Evolutionary conservation across 2,888 invertebrate genomes (phyloP).

Genomic region (Acanthosoma haemorrhoidale): DNA sequence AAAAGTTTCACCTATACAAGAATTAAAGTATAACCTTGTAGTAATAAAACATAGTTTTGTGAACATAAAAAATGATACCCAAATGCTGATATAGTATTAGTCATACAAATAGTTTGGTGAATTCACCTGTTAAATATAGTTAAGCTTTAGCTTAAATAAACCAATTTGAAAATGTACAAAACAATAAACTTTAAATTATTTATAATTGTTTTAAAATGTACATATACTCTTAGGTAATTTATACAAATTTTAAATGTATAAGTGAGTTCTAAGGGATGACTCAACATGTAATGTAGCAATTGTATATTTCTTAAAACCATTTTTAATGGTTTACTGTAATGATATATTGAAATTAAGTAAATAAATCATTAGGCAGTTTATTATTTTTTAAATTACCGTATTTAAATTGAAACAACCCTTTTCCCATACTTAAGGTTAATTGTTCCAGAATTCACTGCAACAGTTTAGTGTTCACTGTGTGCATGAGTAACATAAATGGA

Average conservation of each 20-base stretch:
- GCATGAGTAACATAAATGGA: too few relatives aligned
- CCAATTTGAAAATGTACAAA: conserved; percentile 32
- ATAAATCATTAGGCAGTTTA: conserved; percentile 16
- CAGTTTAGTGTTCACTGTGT: too few relatives aligned
- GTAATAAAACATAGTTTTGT: conserved; percentile 10
- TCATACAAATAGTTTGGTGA: neutral
- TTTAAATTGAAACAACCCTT: too few relatives aligned
- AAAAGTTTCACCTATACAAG: conserved; percentile 6
- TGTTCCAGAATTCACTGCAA: too few relatives aligned
- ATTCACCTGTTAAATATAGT: conserved; percentile 24
- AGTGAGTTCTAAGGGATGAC: conserved; percentile 16
- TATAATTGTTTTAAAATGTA: conserved; percentile 27
- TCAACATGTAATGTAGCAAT: conserved; percentile 19
- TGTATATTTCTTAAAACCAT: conserved; percentile 26
- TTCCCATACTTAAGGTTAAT: too few relatives aligned
- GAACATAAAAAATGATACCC: neutral
- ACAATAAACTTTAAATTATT: conserved; percentile 28
- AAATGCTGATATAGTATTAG: neutral
- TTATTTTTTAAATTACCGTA: conserved; percentile 7
- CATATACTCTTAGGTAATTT: conserved; percentile 25
- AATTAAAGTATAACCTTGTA: neutral
- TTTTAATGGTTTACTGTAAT: conserved; percentile 5
- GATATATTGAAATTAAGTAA: conserved; percentile 4
- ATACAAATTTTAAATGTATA: conserved; percentile 24
- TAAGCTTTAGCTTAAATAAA: conserved; percentile 11